Conservation (phyloP, 2,797 vertebrate genomes). For the Anniella stebbinsi region DNA sequence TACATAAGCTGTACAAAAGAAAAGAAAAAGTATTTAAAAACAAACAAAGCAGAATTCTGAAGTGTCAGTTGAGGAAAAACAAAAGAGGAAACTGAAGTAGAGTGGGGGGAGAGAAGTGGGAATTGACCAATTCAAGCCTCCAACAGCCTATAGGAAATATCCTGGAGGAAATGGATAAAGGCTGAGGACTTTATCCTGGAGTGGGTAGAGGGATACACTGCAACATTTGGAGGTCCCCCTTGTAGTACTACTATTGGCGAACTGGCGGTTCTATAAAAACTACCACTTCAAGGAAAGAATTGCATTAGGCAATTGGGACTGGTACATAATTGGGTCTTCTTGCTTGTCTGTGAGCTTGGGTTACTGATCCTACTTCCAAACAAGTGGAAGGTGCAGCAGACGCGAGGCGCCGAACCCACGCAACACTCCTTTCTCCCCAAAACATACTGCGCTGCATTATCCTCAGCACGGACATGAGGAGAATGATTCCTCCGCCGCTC, state of each 20-base stretch:
- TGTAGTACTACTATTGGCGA: not conserved
- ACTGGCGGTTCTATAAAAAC: not conserved
- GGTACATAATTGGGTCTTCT: not conserved
- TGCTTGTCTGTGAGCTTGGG: not conserved
- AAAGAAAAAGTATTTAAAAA: not conserved
- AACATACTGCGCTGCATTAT: not conserved
- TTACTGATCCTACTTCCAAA: not conserved
- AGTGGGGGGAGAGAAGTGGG: not conserved
- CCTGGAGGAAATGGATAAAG: not conserved
- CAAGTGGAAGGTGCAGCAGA: not conserved
- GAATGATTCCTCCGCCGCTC: no score
- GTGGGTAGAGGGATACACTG: not conserved
- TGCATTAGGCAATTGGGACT: not conserved
- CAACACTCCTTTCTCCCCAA: not conserved
- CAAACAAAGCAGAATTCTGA: not conserved
- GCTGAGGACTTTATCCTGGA: not conserved
- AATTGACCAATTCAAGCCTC: not conserved
- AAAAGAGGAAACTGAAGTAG: not conserved
- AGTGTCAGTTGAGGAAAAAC: not conserved
- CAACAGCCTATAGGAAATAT: not conserved
- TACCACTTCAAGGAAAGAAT: not conserved
- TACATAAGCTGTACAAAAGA: not conserved
- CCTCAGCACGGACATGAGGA: not conserved
- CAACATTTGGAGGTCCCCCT: not conserved
- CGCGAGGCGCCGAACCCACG: no score